Base-by-base conservation (phyloP, 1,140 invertebrate genomes). In the Orius insidiosus region DNA sequence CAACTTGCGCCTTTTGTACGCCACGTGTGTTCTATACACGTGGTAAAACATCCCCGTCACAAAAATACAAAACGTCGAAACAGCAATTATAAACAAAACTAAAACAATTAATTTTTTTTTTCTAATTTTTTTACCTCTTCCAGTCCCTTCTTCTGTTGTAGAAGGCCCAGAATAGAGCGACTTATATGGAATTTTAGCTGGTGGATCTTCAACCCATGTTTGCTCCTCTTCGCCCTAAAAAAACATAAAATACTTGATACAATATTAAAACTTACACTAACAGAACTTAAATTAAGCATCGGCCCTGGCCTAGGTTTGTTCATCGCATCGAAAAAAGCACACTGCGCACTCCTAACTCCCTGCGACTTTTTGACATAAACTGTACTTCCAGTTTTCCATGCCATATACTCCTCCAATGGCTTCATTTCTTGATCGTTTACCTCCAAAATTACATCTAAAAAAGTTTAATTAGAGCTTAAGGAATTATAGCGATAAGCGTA, bases 361-460 rank as follows among this genome's bases (percentile, higher is more conserved):
- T 79, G 78, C 1, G 80, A 75, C 60, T 82, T 84, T 44, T 80
- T 79, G 3, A 83, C 80, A 47, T 79, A 75, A 11, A 86, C 80
- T 38, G 80, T 79, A 57, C 85, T 81, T 38, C 76, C 80, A 30
- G 76, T 77, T 54, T 81, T 80, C 2, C 75, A 76, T 54, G 81
- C 80, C 2, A 78, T 84, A 59, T 84, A 86, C 57, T 88, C 84
- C 61, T 86, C 83, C 35, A 87, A 60, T 3, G 84, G 82, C 55
- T 83, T 84, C 80, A 86, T 85, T 41, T 71, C 68, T 31, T 77
- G 69, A 46, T 74, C 72, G 55, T 85, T 85, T 45, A 88, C 74
- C 61, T 80, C 74, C 50, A 86, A 73, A 43, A 81, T 77, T 35
- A 87, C 78, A 62, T 88, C 82, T 85, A 61, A 13, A 60, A 59